Base-by-base conservation (phyloP, 2,888 invertebrate genomes). In the Gastracanthus pulcherrimus region DNA sequence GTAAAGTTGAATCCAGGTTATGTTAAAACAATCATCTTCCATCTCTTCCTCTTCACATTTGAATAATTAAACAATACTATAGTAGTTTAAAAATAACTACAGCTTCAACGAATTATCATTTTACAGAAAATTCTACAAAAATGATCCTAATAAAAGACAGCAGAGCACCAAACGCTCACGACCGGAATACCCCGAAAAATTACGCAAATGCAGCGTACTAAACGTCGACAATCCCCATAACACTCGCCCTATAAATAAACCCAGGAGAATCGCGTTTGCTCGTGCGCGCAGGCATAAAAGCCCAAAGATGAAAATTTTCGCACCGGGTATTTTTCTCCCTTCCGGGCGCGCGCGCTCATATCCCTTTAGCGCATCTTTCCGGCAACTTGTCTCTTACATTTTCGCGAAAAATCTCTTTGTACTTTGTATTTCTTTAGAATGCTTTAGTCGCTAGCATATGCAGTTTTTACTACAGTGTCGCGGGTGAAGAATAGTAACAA, bases 371-470 rank as follows among this genome's bases (percentile, higher is more conserved):
- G 26, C 41, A 45, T 36, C 29, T 62, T 69, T 62, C 69, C 71
- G 62, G 62, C 45, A 70, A 69, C 78, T 69, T 70, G 70, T 62
- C 70, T 70, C 69, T 70, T 71, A 70, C 62, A 75, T 75, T 75
- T 75, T 70, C 62, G 26, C 51, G 74, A 48, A 78, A 78, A 80
- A 72, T 70, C 60, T 79, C 76, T 82, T 79, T 78, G 83, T 84
- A 82, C 82, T 84, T 85, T 85, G 83, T 83, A 82, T 84, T 86
- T 85, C 84, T 84, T 86, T 78, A 83, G 84, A 84, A 84, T 62
- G 78, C 62, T 82, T 77, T 58, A 66, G 64, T 51, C 66, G 66
- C 80, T 4, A 29, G 58, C 31, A 31, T 16, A 60, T 60, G 31
- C 58, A n/a, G 1, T 60, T 60, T 55, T 48, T 48, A 16, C 48